Evolutionary conservation across 2,888 invertebrate genomes (phyloP).

Genomic region (Spisula subtruncata): DNA sequence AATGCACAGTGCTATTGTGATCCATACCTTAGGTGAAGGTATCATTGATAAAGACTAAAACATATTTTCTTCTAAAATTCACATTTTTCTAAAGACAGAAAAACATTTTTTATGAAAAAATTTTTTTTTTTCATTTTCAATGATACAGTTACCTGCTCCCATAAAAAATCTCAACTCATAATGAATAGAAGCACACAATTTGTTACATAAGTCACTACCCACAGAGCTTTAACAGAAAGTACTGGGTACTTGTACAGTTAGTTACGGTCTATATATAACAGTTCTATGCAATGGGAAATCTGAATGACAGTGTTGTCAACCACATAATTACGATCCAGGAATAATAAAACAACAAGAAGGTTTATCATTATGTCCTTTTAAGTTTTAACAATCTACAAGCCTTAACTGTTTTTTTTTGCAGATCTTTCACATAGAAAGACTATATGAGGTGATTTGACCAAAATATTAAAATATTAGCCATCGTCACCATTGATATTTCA

Average conservation of each 20-base stretch:
- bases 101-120: too few relatives aligned
- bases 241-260: not conserved
- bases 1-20: too few relatives aligned
- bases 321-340: not conserved
- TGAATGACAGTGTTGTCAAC: not conserved
- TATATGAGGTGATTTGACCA: not conserved
- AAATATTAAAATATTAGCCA: constrained; percentile 9
- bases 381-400: constrained; percentile 12
- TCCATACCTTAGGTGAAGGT: too few relatives aligned
- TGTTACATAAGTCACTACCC: not conserved
- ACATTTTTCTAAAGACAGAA: too few relatives aligned
- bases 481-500: constrained; percentile 21
- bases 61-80: too few relatives aligned
- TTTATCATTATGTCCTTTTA: not conserved
- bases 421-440: constrained; percentile 57
- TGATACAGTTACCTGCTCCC: too few relatives aligned
- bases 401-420: constrained; percentile 14
- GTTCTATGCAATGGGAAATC: not conserved
- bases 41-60: too few relatives aligned
- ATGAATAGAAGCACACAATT: not conserved
- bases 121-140: too few relatives aligned
- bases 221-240: not conserved
- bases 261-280: not conserved
- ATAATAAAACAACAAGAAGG: not conserved
- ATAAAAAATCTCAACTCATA: too few relatives aligned